Evolutionary conservation across 2,888 invertebrate species (phyloP), one percentile per base, ranked within the genome.

Genomic region (Cyclophora punctaria): DNA sequence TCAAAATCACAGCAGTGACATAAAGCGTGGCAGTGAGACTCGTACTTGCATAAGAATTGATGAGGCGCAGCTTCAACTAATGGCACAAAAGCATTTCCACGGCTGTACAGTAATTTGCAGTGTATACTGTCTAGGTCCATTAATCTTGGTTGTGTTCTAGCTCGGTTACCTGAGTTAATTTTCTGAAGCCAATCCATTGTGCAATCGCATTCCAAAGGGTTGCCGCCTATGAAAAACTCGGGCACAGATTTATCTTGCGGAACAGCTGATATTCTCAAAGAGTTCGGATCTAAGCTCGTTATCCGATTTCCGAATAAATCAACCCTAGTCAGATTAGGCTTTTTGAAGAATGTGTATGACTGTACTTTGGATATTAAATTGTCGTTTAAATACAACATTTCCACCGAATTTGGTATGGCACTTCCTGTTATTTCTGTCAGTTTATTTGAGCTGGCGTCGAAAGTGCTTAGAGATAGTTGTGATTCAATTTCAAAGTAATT

Each of bases 1-100:
- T 96, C 96, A 74, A 95, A 97, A 77, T 96, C 96, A 79, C 96
- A 97, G 73, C 96, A 97, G 71, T 95, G 94, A 74, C 96, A 97
- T 57, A 95, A 82, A 3, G 95, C 94, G 75, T 95, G 95, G 79
- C 96, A 97, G 71, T 96, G 95, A 57, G 93, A 91, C 57, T 94
- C 93, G 76, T 96, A 96, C 74, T 93, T 93, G 81, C 96, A 96
- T 62, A 96, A 88, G 81, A 96, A 96, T 80, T 95, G 95, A 69
- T 94, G 93, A 43, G 95, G 92, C 6, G 93, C 92, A 7, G 94
- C 94, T 79, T 94, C 94, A 52, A 95, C 92, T 57, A 95, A 82
- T 42, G 95, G 93, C 46, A 95, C 92, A 73, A 92, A 92, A 41
- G 92, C 90, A 59, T 92, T 91, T 56, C 93, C 93, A 51, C 95